A percentile compares a stretch with the other conserved stretches of the same genome.
phyloP scores from a whole-genome alignment of 1,140 invertebrate genomes.

The Polypedilum pembai region DNA sequence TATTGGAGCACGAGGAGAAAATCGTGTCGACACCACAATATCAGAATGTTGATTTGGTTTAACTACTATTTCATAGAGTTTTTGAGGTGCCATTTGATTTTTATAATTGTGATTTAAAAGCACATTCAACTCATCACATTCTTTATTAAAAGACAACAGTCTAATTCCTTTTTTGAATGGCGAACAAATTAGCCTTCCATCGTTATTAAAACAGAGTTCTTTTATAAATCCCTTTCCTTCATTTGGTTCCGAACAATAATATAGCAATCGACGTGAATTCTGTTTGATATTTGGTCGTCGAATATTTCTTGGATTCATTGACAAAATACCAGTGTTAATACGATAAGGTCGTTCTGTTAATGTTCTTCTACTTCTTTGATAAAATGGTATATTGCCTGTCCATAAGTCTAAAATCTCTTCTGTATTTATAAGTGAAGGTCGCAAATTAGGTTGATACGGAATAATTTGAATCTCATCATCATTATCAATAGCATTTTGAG shows the following conservation, averaged over 20 bases:
- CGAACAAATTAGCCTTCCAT: conserved; percentile 82
- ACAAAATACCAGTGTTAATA: background rate
- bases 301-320: background rate
- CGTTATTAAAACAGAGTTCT: conserved; percentile 81
- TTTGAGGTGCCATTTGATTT: conserved; percentile 41
- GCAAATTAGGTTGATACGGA: background rate
- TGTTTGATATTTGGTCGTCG: conserved; percentile 49
- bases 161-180: conserved; percentile 79
- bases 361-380: conserved; percentile 15
- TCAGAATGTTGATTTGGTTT: conserved; percentile 67
- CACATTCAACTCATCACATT: conserved; percentile 70
- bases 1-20: conserved; percentile 75
- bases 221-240: conserved; percentile 80
- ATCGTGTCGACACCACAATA: conserved; percentile 85
- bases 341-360: background rate
- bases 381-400: conserved; percentile 17
- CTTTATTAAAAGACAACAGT: conserved; percentile 67
- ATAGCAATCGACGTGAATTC: conserved; percentile 70
- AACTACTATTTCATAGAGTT: conserved; percentile 53
- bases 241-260: conserved; percentile 80
- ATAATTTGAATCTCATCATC: conserved; percentile 11
- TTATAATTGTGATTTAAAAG: conserved; percentile 42
- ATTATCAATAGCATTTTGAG: background rate
- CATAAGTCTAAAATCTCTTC: conserved; percentile 4
- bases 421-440: background rate